Base-by-base conservation (phyloP, 2,113 vertebrate genomes). In the Bostrychus sinensis region DNA sequence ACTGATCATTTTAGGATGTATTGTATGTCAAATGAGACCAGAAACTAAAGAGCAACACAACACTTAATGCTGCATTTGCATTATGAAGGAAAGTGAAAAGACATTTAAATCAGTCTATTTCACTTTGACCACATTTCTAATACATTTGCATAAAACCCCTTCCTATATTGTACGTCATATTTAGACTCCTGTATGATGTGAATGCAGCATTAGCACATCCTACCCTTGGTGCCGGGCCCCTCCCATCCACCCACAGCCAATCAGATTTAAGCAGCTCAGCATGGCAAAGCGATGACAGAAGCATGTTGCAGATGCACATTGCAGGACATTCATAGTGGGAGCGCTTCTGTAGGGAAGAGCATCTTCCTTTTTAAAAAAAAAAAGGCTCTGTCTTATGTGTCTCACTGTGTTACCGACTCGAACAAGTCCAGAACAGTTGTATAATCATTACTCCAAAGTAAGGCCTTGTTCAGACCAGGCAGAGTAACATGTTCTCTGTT, bases 281-380 rank as follows among this genome's bases (percentile, higher is more conserved):
- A 89, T 88, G 90, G 91, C 82, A 86, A 93, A 93, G 91, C 92
- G 78, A 93, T 92, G 91, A 78, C 70, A 84, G 83, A 92, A 91
- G 90, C 91, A 89, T 91, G 91, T 91, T 89, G 91, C 91, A 84
- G 86, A 86, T 89, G 89, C 89, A 88, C 87, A 89, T 80, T 79
- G 83, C 78, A 83, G 77, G 75, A 83, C 90, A 90, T 88, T 86
- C 79, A 87, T 66, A 74, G 75, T 62, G 69, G 62, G 62, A 55
- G 71, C 17, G 57, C 46, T 23, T 34, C 57, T 56, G n/a, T 48
- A 26, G 62, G 55, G 56, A 72, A 76, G 42, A 26, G 23, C 13
- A 13, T 53, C 61, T 68, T 71, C 62, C 26, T 51, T 41, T 19
- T 26, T 62, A 64, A 38, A 71, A 56, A 65, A 64, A 38, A 71